A percentile compares a stretch with the other conserved stretches of the same genome.
These are phyloP conservation scores for Nematostella vectensis DNA, from an alignment of 92 coral and sea anemone genomes.

Conservation along the genomic window DNA sequence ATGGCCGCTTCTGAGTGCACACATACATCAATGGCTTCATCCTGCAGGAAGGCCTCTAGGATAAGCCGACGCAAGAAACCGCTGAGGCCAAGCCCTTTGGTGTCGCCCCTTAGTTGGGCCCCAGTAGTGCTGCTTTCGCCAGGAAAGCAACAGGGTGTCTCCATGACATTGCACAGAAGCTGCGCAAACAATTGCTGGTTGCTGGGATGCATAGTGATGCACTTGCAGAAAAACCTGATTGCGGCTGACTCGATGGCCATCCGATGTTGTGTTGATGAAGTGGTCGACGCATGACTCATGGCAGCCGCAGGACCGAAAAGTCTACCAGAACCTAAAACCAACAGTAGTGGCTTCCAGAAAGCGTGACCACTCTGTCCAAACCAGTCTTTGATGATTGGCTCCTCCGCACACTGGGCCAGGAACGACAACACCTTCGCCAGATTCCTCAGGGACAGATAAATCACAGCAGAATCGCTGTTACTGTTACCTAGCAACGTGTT, in stretches of 20 bases:
- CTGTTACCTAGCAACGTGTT: conserved; percentile 9
- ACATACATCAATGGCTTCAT: conserved; percentile 59
- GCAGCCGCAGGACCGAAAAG: conserved; percentile 22
- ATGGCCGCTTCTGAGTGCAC: conserved; percentile 36
- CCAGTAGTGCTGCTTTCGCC: conserved; percentile 9
- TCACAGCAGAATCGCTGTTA: not conserved
- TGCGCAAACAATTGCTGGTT: conserved; percentile 75
- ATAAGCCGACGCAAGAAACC: conserved; percentile 85
- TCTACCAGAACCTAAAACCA: conserved; percentile 46
- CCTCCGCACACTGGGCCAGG: conserved; percentile 58
- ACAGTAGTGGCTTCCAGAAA: conserved; percentile 70
- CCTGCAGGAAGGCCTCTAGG: conserved; percentile 71
- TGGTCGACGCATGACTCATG: not conserved
- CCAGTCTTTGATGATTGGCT: conserved; percentile 68
- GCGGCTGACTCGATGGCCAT: conserved; percentile 77
- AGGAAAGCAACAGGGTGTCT: conserved; percentile 8
- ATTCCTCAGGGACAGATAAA: conserved; percentile 9
- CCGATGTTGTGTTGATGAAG: conserved; percentile 40
- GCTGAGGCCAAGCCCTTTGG: conserved; percentile 41
- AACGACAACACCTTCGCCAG: conserved; percentile 64
- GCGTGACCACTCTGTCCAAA: conserved; percentile 52
- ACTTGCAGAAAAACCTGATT: conserved; percentile 54
- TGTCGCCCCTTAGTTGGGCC: conserved; percentile 6
- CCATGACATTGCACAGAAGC: conserved; percentile 71
- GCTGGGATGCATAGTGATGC: conserved; percentile 65